phyloP scores from a whole-genome alignment of 2,113 vertebrate genomes.

The Centropus bengalensis region DNA sequence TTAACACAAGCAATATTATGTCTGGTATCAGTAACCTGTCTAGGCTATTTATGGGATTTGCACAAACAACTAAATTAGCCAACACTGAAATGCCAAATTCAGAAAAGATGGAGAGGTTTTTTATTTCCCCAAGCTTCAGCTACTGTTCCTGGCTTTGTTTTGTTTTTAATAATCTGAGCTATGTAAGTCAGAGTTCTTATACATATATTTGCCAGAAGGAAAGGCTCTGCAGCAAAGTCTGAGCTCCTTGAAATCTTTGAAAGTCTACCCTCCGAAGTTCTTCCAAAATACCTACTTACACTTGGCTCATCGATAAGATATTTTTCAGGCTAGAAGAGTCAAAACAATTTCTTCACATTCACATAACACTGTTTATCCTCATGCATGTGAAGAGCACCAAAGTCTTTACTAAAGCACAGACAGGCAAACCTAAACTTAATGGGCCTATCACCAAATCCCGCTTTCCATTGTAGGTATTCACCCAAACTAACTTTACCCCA shows the following conservation, averaged over 20 bases:
- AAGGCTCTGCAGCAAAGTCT: neutral
- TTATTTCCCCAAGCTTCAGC: neutral
- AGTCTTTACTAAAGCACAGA: neutral
- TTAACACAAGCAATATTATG: conserved; percentile 51
- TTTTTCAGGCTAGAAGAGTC: neutral
- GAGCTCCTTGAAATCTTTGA: neutral
- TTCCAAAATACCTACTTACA: neutral
- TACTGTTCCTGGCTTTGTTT: conserved; percentile 2
- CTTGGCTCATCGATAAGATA: neutral
- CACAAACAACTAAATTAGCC: conserved; percentile 31
- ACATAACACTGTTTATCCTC: neutral
- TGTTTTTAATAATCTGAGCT: neutral
- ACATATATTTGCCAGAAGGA: neutral
- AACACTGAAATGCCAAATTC: neutral
- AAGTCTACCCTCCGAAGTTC: neutral
- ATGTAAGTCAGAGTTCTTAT: neutral
- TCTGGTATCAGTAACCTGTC: conserved; percentile 60
- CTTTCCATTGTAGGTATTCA: neutral
- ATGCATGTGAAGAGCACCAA: neutral
- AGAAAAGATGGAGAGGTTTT: neutral
- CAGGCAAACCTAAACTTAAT: neutral
- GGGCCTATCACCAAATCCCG: neutral
- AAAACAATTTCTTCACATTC: neutral
- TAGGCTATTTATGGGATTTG: conserved; percentile 49
- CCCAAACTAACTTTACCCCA: neutral